Base-by-base conservation (phyloP, 2,113 vertebrate species). In the Sorex araneus region DNA sequence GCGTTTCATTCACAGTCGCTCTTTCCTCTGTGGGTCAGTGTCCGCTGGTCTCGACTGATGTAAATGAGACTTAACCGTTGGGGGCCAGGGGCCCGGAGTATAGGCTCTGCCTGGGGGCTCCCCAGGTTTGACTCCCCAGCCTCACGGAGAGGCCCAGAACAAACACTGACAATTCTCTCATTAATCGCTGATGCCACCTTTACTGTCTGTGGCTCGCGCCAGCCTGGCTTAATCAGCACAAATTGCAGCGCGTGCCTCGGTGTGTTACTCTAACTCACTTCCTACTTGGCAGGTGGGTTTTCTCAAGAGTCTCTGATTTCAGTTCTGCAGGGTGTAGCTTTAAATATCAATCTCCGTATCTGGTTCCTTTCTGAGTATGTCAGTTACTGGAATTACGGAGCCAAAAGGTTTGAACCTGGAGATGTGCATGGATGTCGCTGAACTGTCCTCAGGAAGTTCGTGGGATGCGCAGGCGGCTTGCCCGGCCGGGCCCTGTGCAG, bases 281-380 rank as follows among this genome's bases (percentile, higher is more conserved):
- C 78, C 15, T 69, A 36, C 57, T 83, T 92, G 92, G 34, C 45
- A 13, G 30, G 60, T 47, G n/a, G 13, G 27, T 36, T 28, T 84
- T 88, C 60, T 85, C 19, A 78, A 8, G 67, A 43, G 69, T 64
- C 25, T 45, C 71, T 5, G 83, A 43, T 60, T 64, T 19, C 40
- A n/a, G 67, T 79, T 80, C 40, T 81, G 1, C 73, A 95, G 66
- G 76, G 50, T 71, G 27, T 75, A 70, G n/a, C n/a, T 91, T 82
- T 79, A 70, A 82, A 71, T 9, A 30, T 50, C 63, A 84, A 40
- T 84, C 27, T 87, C 36, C 76, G n/a, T 87, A 89, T 40, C 63
- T 63, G 43, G 34, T 45, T 78, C 78, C 57, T 75, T 87, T 74
- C 21, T 84, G 71, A 91, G 74, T 87, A 70, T 19, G 47, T 57